Percentiles rank a stretch among this genome's conserved stretches.
phyloP scores from a whole-genome alignment of 1,140 invertebrate species.

The Temnothorax longispinosus region DNA sequence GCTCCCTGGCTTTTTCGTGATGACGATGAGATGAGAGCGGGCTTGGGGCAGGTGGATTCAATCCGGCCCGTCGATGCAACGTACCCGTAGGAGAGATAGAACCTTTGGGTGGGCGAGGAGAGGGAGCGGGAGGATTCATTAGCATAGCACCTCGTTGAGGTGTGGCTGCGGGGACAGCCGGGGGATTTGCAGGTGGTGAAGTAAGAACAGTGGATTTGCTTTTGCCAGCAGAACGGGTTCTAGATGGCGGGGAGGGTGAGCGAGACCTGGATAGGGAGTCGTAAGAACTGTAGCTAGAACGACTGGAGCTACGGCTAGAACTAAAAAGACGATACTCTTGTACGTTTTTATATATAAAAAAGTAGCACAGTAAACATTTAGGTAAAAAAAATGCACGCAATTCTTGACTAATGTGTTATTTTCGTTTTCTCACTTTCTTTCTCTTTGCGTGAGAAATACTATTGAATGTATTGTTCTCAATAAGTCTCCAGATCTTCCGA shows the following conservation, averaged over 20 bases:
- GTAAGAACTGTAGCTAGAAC: slow-evolving; percentile 86
- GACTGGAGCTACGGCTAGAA: slow-evolving; percentile 86
- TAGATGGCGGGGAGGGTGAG: slow-evolving; percentile 85
- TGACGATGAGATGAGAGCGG: slow-evolving; percentile 80
- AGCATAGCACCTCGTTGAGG: slow-evolving; percentile 86
- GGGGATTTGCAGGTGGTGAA: slow-evolving; percentile 66
- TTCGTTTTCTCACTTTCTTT: neutral
- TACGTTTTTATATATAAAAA: slow-evolving; percentile 25
- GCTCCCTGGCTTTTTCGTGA: slow-evolving; percentile 81
- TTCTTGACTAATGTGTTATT: neutral
- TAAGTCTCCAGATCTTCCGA: neutral
- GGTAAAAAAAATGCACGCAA: neutral
- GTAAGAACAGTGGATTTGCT: slow-evolving; percentile 80
- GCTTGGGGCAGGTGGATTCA: slow-evolving; percentile 83
- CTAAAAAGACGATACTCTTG: slow-evolving; percentile 80
- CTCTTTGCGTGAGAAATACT: neutral
- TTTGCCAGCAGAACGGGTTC: slow-evolving; percentile 80
- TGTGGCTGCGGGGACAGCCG: slow-evolving; percentile 70
- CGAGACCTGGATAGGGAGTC: slow-evolving; percentile 87
- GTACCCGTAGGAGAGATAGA: slow-evolving; percentile 82
- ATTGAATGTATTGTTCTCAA: neutral
- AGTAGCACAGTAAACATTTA: neutral
- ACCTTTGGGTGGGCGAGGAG: slow-evolving; percentile 83
- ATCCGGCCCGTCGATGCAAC: slow-evolving; percentile 82
- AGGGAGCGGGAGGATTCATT: slow-evolving; percentile 90